A percentile compares a stretch with the other conserved stretches of the same genome.
Evolutionary conservation across 2,888 invertebrate genomes (phyloP).

Genomic region (Meiosimyza platycephala): DNA sequence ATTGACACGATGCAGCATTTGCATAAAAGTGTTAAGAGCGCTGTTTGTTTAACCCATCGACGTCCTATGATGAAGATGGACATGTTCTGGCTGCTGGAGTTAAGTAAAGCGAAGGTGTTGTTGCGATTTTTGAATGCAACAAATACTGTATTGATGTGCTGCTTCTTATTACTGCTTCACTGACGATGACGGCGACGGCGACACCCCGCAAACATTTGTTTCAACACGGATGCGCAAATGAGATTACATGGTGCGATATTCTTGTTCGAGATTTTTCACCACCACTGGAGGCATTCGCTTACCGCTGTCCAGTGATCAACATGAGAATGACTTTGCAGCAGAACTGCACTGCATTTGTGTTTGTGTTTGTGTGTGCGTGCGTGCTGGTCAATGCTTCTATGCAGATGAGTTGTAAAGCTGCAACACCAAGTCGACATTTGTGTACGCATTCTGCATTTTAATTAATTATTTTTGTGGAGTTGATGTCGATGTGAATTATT

Average conservation of each 20-base stretch:
- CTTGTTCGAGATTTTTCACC: neutral
- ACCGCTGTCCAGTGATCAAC: constrained; percentile 7
- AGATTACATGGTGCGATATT: constrained; percentile 52
- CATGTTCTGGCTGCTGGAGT: constrained; percentile 59
- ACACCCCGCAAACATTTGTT: constrained; percentile 65
- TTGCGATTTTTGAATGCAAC: neutral
- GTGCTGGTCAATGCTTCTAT: neutral
- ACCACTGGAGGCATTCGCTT: neutral
- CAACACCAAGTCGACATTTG: constrained; percentile 10
- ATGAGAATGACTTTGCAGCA: constrained; percentile 7
- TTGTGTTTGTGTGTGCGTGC: neutral
- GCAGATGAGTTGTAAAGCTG: neutral
- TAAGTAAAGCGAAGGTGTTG: constrained; percentile 33
- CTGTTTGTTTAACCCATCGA: constrained; percentile 39
- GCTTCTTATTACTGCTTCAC: constrained; percentile 37
- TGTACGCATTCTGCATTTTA: constrained; percentile 39
- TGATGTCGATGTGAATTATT: too few relatives aligned
- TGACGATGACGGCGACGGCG: constrained; percentile 39
- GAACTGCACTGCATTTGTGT: neutral
- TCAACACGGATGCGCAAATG: constrained; percentile 66
- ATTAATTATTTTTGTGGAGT: constrained; percentile 25
- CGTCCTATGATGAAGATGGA: constrained; percentile 59
- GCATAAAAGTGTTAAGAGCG: constrained; percentile 62
- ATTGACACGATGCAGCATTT: constrained; percentile 62
- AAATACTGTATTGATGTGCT: neutral